phyloP scores from a whole-genome alignment of 2,113 vertebrate genomes.

The Brachionichthys hirsutus region DNA sequence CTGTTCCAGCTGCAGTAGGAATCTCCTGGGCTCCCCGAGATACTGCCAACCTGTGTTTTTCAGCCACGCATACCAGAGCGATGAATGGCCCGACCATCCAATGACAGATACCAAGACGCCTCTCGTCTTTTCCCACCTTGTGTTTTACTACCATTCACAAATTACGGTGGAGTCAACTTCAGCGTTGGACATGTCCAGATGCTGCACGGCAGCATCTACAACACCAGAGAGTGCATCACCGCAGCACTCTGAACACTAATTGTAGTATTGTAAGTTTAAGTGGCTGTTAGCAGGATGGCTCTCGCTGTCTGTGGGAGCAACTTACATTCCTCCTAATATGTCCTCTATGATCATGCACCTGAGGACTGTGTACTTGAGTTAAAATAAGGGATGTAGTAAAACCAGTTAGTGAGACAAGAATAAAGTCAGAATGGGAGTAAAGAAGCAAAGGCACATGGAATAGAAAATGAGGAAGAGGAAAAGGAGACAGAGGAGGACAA shows the following conservation, averaged over 20 bases:
- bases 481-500: no score
- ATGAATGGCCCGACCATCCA: slow-evolving; percentile 56
- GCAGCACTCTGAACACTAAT: slow-evolving; percentile 34
- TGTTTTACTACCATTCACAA: slow-evolving; percentile 45
- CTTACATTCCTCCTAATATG: background rate
- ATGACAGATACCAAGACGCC: slow-evolving; percentile 64
- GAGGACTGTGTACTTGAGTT: no score
- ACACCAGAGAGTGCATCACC: slow-evolving; percentile 30
- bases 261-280: slow-evolving; percentile 36
- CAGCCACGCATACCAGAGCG: slow-evolving; percentile 51
- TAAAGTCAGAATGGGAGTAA: no score
- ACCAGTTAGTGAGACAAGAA: no score
- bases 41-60: slow-evolving; percentile 8
- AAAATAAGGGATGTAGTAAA: no score
- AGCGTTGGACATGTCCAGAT: slow-evolving; percentile 58
- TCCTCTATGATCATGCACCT: no score
- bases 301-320: background rate
- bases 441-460: no score
- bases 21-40: background rate
- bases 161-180: slow-evolving; percentile 63
- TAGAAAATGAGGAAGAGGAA: no score
- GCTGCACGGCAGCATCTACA: slow-evolving; percentile 32
- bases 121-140: slow-evolving; percentile 14
- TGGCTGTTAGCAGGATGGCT: slow-evolving; percentile 20
- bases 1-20: background rate